A percentile compares a stretch with the other conserved stretches of the same genome.
Evolutionary conservation across 2,113 vertebrate species (phyloP).

Genomic region (Manacus vitellinus): DNA sequence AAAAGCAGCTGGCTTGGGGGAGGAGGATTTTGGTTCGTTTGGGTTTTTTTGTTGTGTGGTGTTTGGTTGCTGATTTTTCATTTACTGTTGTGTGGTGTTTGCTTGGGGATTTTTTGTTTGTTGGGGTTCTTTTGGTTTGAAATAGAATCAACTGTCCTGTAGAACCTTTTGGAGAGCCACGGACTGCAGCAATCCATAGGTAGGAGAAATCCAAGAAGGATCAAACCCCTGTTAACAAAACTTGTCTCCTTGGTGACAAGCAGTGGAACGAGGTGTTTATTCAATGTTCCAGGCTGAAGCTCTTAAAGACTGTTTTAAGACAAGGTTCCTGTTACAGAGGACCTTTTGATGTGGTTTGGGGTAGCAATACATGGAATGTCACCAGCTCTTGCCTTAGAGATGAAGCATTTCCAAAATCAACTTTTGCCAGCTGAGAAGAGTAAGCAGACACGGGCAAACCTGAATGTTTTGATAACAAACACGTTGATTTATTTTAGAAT

Average conservation of each 20-base stretch:
- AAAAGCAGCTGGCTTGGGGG: not conserved
- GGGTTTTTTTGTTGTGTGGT: too few species aligned
- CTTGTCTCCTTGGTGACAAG: not conserved
- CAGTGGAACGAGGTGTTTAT: not conserved
- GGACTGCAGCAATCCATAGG: not conserved
- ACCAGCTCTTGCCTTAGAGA: not conserved
- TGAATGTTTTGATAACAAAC: not conserved
- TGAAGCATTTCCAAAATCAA: not conserved
- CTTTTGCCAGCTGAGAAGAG: not conserved
- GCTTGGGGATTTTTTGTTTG: rapidly evolving
- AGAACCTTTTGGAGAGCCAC: not conserved
- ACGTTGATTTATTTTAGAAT: not conserved
- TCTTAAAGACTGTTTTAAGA: not conserved
- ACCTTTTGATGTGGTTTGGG: not conserved
- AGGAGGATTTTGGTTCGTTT: not conserved
- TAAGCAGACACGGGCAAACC: not conserved
- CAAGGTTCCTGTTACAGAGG: not conserved
- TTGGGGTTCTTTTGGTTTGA: not conserved
- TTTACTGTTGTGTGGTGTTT: not conserved
- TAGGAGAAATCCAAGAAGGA: not conserved
- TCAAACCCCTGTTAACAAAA: not conserved
- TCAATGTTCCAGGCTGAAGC: not conserved
- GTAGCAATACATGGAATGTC: not conserved
- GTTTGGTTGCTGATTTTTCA: not conserved
- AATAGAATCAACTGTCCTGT: not conserved